A percentile compares a stretch with the other conserved stretches of the same genome.
These are phyloP conservation scores for Zelostemma sp. DNA, from an alignment of 1,140 invertebrate species.

Conservation along the genomic window DNA sequence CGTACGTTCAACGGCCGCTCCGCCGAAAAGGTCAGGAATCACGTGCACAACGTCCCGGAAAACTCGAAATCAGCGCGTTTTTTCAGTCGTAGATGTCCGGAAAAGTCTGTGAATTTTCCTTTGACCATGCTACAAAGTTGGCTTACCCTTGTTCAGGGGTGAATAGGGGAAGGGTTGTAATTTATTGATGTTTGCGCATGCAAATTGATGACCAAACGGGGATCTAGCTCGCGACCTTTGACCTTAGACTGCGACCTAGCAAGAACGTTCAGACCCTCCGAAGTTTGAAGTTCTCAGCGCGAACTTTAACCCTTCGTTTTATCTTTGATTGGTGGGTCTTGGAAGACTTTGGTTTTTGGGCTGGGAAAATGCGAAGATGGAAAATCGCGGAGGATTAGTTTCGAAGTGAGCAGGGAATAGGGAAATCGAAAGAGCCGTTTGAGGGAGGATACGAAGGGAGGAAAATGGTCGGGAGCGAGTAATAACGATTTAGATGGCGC, in stretches of 20 bases:
- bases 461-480: conserved; percentile 25
- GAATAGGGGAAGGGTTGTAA: too few species aligned
- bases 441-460: background rate
- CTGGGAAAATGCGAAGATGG: conserved; percentile 1
- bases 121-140: too few species aligned
- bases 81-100: background rate
- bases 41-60: conserved; percentile 24
- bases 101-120: background rate
- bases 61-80: background rate
- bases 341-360: too few species aligned
- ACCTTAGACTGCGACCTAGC: too few species aligned
- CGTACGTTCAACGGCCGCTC: conserved; percentile 29
- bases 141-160: too few species aligned
- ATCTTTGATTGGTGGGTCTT: too few species aligned
- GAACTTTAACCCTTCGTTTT: too few species aligned
- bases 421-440: conserved; percentile 32
- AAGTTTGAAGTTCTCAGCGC: too few species aligned
- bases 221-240: too few species aligned
- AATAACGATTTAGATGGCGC: conserved; percentile 39
- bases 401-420: conserved; percentile 20
- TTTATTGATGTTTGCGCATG: too few species aligned
- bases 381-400: conserved; percentile 31
- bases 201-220: too few species aligned
- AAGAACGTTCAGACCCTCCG: too few species aligned
- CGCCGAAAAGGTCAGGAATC: conserved; percentile 26